These are phyloP conservation scores for Doris montereyensis DNA, from an alignment of 2,888 invertebrate species.

Conservation along the genomic window DNA sequence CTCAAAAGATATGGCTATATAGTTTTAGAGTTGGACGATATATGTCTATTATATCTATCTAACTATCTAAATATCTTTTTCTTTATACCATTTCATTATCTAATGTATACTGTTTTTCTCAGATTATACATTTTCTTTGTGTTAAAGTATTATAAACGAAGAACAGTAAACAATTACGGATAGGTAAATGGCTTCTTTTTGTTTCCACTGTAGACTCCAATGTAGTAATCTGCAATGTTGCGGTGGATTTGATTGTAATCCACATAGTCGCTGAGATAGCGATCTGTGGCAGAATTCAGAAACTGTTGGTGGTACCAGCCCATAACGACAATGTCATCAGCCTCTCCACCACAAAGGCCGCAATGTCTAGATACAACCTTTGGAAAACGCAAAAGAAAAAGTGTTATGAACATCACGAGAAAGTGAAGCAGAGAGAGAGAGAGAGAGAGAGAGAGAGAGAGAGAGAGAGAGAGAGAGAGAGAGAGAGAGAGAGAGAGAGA, in stretches of 20 bases:
- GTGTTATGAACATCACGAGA: too few species aligned
- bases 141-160: not conserved
- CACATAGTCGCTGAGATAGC: conserved; percentile 49
- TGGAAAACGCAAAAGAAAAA: not conserved
- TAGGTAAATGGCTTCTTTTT: conserved; percentile 62
- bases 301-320: conserved; percentile 65
- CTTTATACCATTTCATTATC: too few species aligned
- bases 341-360: conserved; percentile 42
- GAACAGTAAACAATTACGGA: conserved; percentile 38
- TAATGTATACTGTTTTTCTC: too few species aligned
- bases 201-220: conserved; percentile 65
- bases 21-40: too few species aligned
- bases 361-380: conserved; percentile 32
- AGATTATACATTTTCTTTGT: not conserved
- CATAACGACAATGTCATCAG: conserved; percentile 58
- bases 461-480: too few species aligned
- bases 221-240: conserved; percentile 65
- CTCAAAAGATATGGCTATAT: too few species aligned
- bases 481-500: too few species aligned
- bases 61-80: too few species aligned
- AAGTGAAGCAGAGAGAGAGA: too few species aligned
- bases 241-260: conserved; percentile 50
- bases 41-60: too few species aligned
- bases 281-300: conserved; percentile 51
- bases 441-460: too few species aligned